These are phyloP conservation scores for Nannoperca australis DNA, from an alignment of 2,797 vertebrate species.

Conservation along the genomic window DNA sequence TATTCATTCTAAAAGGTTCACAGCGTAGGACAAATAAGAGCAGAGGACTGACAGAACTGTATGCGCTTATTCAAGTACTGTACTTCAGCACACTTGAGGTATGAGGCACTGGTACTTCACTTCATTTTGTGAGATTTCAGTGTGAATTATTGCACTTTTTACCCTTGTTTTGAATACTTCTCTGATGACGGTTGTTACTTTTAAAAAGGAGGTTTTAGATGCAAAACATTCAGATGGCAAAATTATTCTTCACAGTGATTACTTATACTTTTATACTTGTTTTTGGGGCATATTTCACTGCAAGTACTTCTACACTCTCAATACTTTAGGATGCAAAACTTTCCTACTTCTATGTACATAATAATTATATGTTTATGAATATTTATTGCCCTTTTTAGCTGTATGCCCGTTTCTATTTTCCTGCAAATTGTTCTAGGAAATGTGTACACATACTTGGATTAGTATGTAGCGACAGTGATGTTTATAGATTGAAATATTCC, in stretches of 20 bases:
- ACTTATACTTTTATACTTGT: not conserved
- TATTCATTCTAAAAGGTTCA: not conserved
- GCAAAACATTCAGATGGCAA: no score
- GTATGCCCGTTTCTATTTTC: no score
- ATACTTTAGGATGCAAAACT: not conserved
- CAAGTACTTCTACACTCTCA: not conserved
- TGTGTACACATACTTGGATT: no score
- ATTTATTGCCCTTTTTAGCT: no score
- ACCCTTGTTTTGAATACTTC: not conserved
- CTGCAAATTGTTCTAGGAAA: no score
- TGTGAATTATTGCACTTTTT: not conserved
- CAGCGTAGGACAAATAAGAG: not conserved
- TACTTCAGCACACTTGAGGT: not conserved
- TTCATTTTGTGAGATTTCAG: not conserved
- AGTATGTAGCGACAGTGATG: not conserved
- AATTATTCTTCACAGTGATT: not conserved
- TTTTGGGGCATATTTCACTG: not conserved
- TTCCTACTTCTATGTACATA: not conserved
- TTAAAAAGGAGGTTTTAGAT: not conserved
- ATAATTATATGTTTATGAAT: no score
- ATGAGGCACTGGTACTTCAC: not conserved
- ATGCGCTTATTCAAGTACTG: not conserved
- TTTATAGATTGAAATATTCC: not conserved
- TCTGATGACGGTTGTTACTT: not conserved
- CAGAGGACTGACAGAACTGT: not conserved